Percentiles rank a stretch among this genome's conserved stretches.
Conservation (phyloP, 2,113 vertebrate species). For the Copsychus sechellarum region DNA sequence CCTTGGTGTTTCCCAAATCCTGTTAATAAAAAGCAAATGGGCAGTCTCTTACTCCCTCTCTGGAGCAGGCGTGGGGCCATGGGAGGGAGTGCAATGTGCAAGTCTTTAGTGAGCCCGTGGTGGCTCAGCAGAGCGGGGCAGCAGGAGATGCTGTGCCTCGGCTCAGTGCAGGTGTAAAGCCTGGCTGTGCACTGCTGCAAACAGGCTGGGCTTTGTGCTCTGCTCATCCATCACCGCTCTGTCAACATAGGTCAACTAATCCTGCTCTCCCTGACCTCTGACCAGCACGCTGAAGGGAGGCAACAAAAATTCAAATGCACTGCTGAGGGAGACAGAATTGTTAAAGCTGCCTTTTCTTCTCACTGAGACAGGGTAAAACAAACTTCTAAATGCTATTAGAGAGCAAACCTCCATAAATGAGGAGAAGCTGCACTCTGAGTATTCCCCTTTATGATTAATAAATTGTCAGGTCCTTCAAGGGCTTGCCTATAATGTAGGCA, state of each 20-base stretch:
- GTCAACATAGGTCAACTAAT: conserved; percentile 72
- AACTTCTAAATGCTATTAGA: conserved; percentile 35
- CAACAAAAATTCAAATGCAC: conserved; percentile 54
- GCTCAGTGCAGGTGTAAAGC: background rate
- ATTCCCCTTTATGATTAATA: conserved; percentile 24
- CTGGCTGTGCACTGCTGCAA: background rate
- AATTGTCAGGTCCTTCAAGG: background rate
- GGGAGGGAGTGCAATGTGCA: background rate
- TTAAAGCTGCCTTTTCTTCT: conserved; percentile 57
- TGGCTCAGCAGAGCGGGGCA: background rate
- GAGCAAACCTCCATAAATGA: conserved; percentile 6
- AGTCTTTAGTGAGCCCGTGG: background rate
- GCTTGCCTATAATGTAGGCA: background rate
- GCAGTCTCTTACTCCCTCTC: background rate
- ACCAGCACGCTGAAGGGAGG: conserved; percentile 33
- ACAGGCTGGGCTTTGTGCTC: conserved; percentile 42
- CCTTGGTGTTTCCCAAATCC: background rate
- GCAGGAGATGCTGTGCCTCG: background rate
- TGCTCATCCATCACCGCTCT: conserved; percentile 73
- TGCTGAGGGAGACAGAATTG: conserved; percentile 65
- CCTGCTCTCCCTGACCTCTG: conserved; percentile 63
- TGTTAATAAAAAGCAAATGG: conserved; percentile 16
- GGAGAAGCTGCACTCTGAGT: background rate
- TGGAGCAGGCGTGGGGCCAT: background rate
- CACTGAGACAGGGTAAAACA: conserved; percentile 30